phyloP scores from a whole-genome alignment of 2,888 invertebrate species.

The Polylopha cassiicola region DNA sequence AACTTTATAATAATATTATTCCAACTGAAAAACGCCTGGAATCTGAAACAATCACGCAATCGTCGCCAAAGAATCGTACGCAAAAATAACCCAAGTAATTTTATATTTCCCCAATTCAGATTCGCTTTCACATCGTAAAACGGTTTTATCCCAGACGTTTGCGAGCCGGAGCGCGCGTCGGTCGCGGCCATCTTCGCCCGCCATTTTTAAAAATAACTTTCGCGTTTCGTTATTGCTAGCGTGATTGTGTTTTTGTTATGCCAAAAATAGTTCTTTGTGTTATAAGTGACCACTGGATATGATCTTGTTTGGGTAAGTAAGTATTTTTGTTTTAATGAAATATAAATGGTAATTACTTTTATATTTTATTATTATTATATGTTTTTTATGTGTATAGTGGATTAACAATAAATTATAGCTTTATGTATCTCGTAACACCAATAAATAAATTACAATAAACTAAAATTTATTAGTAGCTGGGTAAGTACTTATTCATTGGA shows the following conservation, averaged over 20 bases:
- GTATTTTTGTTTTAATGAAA: conserved; percentile 33
- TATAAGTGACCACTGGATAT: conserved; percentile 45
- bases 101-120: conserved; percentile 64
- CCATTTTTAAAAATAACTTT: conserved; percentile 30
- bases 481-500: too few relatives aligned
- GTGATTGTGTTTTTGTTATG: conserved; percentile 23
- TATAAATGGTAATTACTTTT: conserved; percentile 21
- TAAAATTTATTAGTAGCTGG: too few relatives aligned
- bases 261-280: conserved; percentile 34
- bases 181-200: conserved; percentile 39
- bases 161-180: conserved; percentile 40
- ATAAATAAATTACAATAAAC: too few relatives aligned
- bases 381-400: neutral
- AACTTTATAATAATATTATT: neutral
- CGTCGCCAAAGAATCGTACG: conserved; percentile 14
- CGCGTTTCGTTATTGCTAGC: conserved; percentile 28
- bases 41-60: conserved; percentile 4
- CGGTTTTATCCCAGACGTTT: conserved; percentile 39
- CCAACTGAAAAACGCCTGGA: conserved; percentile 4
- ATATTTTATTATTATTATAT: conserved; percentile 32
- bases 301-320: conserved; percentile 67
- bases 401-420: too few relatives aligned
- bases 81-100: conserved; percentile 48
- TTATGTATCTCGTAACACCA: too few relatives aligned
- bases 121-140: conserved; percentile 46